A percentile compares a stretch with the other conserved stretches of the same genome.
phyloP scores from a whole-genome alignment of 2,888 invertebrate genomes.

The Nephrotoma guestfalica region DNA sequence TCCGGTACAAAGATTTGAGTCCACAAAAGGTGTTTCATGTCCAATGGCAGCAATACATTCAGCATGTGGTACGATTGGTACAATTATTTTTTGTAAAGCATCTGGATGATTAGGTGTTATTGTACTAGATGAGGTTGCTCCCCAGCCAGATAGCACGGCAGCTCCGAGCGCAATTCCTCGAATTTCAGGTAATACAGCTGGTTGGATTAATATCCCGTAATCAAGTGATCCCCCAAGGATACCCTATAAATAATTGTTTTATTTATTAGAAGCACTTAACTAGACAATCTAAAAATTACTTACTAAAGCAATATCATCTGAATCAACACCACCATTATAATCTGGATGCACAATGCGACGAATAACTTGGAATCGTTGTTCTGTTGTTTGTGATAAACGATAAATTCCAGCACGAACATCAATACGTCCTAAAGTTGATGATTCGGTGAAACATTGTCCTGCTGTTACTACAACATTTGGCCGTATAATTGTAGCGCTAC shows the following conservation, averaged over 20 bases:
- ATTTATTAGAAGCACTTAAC: not conserved
- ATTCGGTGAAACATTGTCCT: conserved; percentile 25
- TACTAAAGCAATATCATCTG: conserved; percentile 40
- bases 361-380: conserved; percentile 17
- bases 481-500: conserved; percentile 33
- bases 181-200: conserved; percentile 26
- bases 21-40: conserved; percentile 17
- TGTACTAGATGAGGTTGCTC: conserved; percentile 16
- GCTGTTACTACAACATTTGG: conserved; percentile 31
- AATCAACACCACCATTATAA: conserved; percentile 28
- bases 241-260: not conserved
- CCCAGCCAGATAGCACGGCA: conserved; percentile 33
- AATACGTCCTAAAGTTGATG: conserved; percentile 20
- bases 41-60: conserved; percentile 18
- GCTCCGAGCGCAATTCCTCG: conserved; percentile 21
- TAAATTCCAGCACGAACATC: conserved; percentile 30
- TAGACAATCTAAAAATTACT: conserved; percentile 11
- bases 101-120: not conserved
- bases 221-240: not conserved
- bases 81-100: conserved; percentile 22
- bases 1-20: conserved; percentile 32
- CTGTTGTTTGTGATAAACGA: conserved; percentile 16
- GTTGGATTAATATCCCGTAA: conserved; percentile 10
- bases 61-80: conserved; percentile 19
- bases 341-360: conserved; percentile 23